A percentile compares a stretch with the other conserved stretches of the same genome.
These are phyloP conservation scores for Cephus sareptanus DNA, from an alignment of 2,888 invertebrate genomes.

Conservation along the genomic window DNA sequence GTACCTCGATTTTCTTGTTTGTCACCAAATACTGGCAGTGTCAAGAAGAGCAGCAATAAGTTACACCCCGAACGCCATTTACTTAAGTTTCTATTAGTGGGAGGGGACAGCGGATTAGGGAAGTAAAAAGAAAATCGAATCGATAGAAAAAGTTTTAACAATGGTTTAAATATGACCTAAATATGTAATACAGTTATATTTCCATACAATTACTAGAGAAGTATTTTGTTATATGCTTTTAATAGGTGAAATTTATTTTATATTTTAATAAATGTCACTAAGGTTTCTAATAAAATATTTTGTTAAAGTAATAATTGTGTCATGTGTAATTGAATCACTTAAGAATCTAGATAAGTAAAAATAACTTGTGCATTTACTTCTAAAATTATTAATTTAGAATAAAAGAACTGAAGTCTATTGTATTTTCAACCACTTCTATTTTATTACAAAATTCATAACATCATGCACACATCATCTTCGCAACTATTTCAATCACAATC, in stretches of 20 bases:
- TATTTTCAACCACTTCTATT: constrained; percentile 15
- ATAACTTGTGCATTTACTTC: neutral
- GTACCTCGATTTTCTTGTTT: neutral
- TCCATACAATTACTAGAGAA: neutral
- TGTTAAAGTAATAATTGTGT: neutral
- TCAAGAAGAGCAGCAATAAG: neutral
- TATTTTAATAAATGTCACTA: neutral
- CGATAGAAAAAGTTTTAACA: neutral
- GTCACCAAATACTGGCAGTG: neutral
- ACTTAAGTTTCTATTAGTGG: neutral
- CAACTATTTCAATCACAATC: constrained; percentile 39
- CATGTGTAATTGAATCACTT: neutral
- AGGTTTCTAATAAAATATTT: neutral
- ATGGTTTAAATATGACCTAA: neutral
- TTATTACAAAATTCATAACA: constrained; percentile 46
- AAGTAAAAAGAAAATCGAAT: neutral
- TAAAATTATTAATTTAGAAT: neutral
- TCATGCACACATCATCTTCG: constrained; percentile 38
- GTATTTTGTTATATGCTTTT: neutral
- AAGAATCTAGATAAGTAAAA: neutral
- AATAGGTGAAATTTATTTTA: neutral
- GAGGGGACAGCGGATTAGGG: neutral
- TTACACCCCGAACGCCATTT: neutral
- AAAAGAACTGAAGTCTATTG: neutral
- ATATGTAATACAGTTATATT: neutral